Evolutionary conservation across 2,888 invertebrate species (phyloP), one percentile per base, ranked within the genome.

Genomic region (Ctena decussata): DNA sequence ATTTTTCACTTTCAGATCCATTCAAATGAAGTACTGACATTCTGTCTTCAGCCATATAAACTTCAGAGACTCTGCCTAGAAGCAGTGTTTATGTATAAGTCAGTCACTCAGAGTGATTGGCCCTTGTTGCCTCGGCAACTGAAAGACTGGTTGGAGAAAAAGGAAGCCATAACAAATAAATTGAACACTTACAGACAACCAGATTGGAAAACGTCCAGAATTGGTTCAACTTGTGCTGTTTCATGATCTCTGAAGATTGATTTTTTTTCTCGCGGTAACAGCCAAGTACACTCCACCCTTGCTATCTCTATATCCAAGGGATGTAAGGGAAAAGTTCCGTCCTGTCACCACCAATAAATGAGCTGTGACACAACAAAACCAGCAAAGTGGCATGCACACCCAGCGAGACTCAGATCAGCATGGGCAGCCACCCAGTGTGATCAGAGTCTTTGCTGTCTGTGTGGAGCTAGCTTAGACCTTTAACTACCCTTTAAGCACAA

Each of bases 11-110:
- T 90, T 60, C 89, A 93, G 93, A 77, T 83, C 65, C 89, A 91
- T 69, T 87, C 90, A 27, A 92, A 91, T 82, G 90, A 92, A 69
- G 76, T 94, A 21, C 35, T 94, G 32, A 80, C 80, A 39, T 91
- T 94, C 79, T 89, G 90, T 60, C 77, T 92, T 27, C 86, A 93
- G 37, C 93, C 94, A 15, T 89, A 91, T 46, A 92, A 91, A 46
- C 87, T 94, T 80, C 85, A 92, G 77, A 93, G 93, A 77, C 70
- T 91, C 24, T 91, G 90, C 65, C 72, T 93, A 69, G 93, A 92
- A 69, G 84, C 85, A 21, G 89, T 86, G 15, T 91, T 89, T 72
- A 77, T 71, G 15, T 60, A 86, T 77, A 86, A 77, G 44, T 71
- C 60, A 1, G 35, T 78, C 37, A 89, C 85, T n/a, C 60, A 82